Conservation (phyloP, 1,140 invertebrate genomes). For the Hyles euphorbiae region DNA sequence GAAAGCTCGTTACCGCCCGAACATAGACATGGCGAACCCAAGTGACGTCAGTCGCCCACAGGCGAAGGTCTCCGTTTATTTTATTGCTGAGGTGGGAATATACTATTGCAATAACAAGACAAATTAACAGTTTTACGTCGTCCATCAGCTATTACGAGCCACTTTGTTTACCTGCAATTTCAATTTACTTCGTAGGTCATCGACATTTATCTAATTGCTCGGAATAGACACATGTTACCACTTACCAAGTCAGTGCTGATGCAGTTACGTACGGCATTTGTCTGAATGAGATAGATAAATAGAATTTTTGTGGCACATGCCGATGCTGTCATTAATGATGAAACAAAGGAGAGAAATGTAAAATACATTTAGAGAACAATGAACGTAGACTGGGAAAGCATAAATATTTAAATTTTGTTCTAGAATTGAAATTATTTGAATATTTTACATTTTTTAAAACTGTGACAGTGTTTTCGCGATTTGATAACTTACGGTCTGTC, state of each 20-base stretch:
- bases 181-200: background rate
- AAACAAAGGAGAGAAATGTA: no score
- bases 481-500: no score
- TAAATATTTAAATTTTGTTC: no score
- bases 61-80: slow-evolving; percentile 28
- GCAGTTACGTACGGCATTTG: no score
- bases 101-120: slow-evolving; percentile 17
- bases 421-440: background rate
- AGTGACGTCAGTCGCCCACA: slow-evolving; percentile 26
- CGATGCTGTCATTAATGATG: no score
- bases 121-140: slow-evolving; percentile 16
- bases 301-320: no score
- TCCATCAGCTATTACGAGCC: slow-evolving; percentile 14
- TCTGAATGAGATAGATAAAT: no score
- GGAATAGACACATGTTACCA: no score
- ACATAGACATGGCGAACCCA: slow-evolving; percentile 23
- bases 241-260: no score
- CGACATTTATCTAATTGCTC: no score
- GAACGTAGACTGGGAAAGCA: no score
- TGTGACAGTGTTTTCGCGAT: background rate
- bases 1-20: slow-evolving; percentile 14
- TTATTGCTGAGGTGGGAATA: slow-evolving; percentile 29
- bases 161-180: slow-evolving; percentile 6
- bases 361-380: no score
- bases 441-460: slow-evolving; percentile 7